phyloP scores from a whole-genome alignment of 1,140 invertebrate species.

The Drepana arcuata region DNA sequence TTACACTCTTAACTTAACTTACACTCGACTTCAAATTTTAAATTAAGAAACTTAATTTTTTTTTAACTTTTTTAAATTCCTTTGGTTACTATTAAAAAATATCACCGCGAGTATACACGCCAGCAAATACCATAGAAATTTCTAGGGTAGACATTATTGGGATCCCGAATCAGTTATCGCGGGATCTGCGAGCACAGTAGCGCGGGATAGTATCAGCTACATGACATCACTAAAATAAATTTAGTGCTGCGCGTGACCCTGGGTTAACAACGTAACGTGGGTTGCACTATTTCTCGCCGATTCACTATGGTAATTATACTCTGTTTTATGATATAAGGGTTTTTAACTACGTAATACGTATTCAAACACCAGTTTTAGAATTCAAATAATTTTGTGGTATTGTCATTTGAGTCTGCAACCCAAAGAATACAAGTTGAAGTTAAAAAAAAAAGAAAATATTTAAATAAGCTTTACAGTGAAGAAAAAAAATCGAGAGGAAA shows the following conservation, averaged over 20 bases:
- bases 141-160: too few relatives aligned
- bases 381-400: background rate
- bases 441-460: background rate
- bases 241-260: slow-evolving; percentile 29
- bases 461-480: too few relatives aligned
- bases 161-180: slow-evolving; percentile 22
- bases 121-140: too few relatives aligned
- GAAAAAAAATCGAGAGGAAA: too few relatives aligned
- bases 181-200: slow-evolving; percentile 29
- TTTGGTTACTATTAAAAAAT: too few relatives aligned
- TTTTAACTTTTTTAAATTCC: too few relatives aligned
- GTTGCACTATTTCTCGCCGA: background rate
- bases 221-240: slow-evolving; percentile 39
- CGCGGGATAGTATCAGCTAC: slow-evolving; percentile 33
- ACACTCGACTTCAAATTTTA: too few relatives aligned
- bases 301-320: background rate
- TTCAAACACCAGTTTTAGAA: too few relatives aligned
- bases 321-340: background rate
- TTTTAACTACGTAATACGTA: background rate
- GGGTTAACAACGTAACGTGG: slow-evolving; percentile 8
- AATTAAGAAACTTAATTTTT: too few relatives aligned
- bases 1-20: too few relatives aligned
- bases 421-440: background rate
- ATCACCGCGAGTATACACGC: too few relatives aligned
- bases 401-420: background rate